Evolutionary conservation across 2,888 invertebrate genomes (phyloP).

Genomic region (Stenodema calcarata): DNA sequence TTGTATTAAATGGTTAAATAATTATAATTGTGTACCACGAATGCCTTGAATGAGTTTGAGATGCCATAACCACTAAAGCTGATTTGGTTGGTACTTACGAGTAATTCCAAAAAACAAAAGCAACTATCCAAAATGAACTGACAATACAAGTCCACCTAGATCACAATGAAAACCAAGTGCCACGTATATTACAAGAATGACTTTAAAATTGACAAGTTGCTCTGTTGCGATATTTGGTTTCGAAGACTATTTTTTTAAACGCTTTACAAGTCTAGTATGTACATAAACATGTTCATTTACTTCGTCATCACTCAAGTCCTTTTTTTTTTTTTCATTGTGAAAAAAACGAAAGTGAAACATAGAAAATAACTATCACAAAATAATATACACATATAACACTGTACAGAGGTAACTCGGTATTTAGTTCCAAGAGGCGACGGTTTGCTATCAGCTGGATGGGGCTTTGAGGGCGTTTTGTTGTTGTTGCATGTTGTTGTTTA

Average conservation of each 20-base stretch:
- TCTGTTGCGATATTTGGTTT: slow-evolving; percentile 30
- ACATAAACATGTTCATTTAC: slow-evolving; percentile 2
- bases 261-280: slow-evolving; percentile 10
- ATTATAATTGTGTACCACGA: too few relatives aligned
- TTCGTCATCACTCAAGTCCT: not conserved
- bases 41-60: too few relatives aligned
- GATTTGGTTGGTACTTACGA: too few relatives aligned
- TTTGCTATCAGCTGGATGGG: slow-evolving; percentile 53
- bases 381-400: slow-evolving; percentile 38
- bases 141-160: too few relatives aligned
- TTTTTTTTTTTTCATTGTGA: not conserved
- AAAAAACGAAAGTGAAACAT: not conserved
- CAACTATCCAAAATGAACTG: too few relatives aligned
- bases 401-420: slow-evolving; percentile 46
- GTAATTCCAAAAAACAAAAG: too few relatives aligned
- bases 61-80: too few relatives aligned
- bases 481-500: slow-evolving; percentile 74
- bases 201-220: slow-evolving; percentile 8
- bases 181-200: not conserved
- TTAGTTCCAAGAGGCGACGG: slow-evolving; percentile 21
- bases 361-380: slow-evolving; percentile 36
- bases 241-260: not conserved
- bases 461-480: slow-evolving; percentile 58
- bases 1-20: too few relatives aligned
- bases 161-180: not conserved